Conservation (phyloP, 2,113 vertebrate species). For the Hippocampus abdominalis region DNA sequence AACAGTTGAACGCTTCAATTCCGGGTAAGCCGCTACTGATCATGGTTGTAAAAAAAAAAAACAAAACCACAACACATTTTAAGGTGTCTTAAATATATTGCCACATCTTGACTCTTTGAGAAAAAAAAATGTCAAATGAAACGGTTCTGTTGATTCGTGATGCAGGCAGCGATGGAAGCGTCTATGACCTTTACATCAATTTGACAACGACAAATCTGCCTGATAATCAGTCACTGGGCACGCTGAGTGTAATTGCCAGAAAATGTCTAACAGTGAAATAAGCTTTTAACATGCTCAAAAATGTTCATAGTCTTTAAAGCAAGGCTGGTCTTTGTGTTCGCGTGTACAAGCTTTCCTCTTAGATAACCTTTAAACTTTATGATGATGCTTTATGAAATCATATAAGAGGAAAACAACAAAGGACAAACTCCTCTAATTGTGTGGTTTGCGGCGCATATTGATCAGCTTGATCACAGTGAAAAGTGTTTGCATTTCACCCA, state of each 20-base stretch:
- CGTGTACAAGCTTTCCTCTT: not conserved
- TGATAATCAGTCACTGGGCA: slow-evolving; percentile 7
- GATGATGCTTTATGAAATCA: slow-evolving; percentile 5
- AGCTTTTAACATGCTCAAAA: not conserved
- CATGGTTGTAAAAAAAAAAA: not conserved
- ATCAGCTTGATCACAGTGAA: not conserved
- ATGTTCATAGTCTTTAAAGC: not conserved
- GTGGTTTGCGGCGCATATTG: not conserved
- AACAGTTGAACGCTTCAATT: not conserved
- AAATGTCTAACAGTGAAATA: slow-evolving; percentile 4
- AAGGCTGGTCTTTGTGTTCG: not conserved
- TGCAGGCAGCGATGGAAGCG: slow-evolving; percentile 1
- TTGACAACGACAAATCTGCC: slow-evolving; percentile 1
- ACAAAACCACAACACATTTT: not conserved
- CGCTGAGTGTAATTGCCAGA: slow-evolving; percentile 9
- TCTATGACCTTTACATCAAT: slow-evolving; percentile 25
- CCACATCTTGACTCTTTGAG: not conserved
- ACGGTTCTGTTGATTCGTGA: not conserved
- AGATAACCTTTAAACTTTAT: not conserved
- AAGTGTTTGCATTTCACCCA: slow-evolving; percentile 28
- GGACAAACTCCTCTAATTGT: not conserved
- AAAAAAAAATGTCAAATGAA: slow-evolving; percentile 5
- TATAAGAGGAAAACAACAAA: not conserved
- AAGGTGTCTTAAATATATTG: not conserved
- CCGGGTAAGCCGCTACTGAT: not conserved